These are phyloP conservation scores for Xyrichtys novacula DNA, from an alignment of 2,797 vertebrate species.

Conservation along the genomic window DNA sequence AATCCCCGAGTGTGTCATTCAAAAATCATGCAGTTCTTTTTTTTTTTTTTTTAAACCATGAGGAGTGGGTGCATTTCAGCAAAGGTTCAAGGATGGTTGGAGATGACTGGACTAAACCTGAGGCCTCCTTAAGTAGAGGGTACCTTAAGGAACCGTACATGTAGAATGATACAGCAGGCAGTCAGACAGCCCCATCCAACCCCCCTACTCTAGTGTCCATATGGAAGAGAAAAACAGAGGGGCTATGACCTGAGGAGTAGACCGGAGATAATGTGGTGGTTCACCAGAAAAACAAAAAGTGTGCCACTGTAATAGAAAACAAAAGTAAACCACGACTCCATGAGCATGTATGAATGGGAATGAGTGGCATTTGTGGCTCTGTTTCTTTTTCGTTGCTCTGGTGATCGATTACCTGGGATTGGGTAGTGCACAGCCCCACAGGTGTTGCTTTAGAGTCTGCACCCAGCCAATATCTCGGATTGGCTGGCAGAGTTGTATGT, in stretches of 20 bases:
- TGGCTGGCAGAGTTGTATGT: constrained; percentile 90
- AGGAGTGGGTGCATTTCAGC: constrained; percentile 41
- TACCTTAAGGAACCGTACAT: constrained; percentile 62
- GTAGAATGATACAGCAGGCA: constrained; percentile 62
- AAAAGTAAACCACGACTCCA: constrained; percentile 62
- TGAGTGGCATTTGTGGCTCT: constrained; percentile 68
- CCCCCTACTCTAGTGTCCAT: constrained; percentile 75
- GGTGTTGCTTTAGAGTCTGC: constrained; percentile 90
- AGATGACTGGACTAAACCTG: constrained; percentile 49
- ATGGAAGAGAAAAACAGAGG: constrained; percentile 85
- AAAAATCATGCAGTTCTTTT: constrained; percentile 56
- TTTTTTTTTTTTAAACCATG: too few relatives aligned
- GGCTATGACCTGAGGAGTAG: constrained; percentile 35
- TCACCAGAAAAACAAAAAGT: constrained; percentile 64
- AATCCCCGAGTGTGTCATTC: constrained; percentile 25
- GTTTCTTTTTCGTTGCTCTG: constrained; percentile 45
- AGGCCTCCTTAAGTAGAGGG: constrained; percentile 63
- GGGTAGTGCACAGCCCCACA: constrained; percentile 88
- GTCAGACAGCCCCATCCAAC: constrained; percentile 46
- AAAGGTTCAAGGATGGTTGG: constrained; percentile 40
- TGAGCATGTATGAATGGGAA: constrained; percentile 75
- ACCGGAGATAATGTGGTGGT: constrained; percentile 62
- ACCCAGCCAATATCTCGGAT: constrained; percentile 90
- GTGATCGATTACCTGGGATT: constrained; percentile 83
- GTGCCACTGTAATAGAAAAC: constrained; percentile 65